Evolutionary conservation across 2,888 invertebrate genomes (phyloP), one percentile per base, ranked within the genome.

Genomic region (Callinectes sapidus): DNA sequence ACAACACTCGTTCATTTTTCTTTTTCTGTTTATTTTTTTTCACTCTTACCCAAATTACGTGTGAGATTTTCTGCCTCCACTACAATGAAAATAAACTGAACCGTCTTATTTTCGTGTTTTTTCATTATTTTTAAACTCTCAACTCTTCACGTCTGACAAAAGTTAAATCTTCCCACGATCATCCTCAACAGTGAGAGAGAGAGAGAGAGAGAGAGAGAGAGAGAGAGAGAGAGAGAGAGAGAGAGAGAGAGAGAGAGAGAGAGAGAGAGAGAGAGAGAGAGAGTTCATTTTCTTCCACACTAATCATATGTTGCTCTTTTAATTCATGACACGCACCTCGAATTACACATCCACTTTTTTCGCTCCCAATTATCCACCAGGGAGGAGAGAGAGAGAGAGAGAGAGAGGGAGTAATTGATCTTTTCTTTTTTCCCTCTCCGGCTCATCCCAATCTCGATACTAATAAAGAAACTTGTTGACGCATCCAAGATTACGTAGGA

Each of bases 261-360:
- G 71, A n/a, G 71, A n/a, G 71, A n/a, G 71, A 6, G 71, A n/a
- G 71, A 6, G 71, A 6, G 71, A 6, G 71, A 6, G 71, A n/a
- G 71, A n/a, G 71, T 8, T 71, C n/a, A n/a, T 1, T 71, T 23
- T 71, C n/a, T 55, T 81, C 35, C 35, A 2, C 16, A 35, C 13
- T 81, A 81, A 81, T 81, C 81, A 81, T 35, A 81, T 18, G 81
- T 81, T 81, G 81, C 35, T 81, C 35, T 81, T 81, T 81, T 35
- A 81, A 81, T 81, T n/a, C 81, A 13, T 81, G 35, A 81, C 81
- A 32, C 32, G 35, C 32, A 81, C 81, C 81, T 35, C 35, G 81
- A 81, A 81, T 81, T 81, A 81, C 35, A 16, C 18, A 81, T 81
- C 71, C 71, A 71, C n/a, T 81, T 81, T 35, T 81, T n/a, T 35